These are phyloP conservation scores for Stenopsyche tienmushanensis DNA, from an alignment of 1,140 invertebrate genomes.

Conservation along the genomic window DNA sequence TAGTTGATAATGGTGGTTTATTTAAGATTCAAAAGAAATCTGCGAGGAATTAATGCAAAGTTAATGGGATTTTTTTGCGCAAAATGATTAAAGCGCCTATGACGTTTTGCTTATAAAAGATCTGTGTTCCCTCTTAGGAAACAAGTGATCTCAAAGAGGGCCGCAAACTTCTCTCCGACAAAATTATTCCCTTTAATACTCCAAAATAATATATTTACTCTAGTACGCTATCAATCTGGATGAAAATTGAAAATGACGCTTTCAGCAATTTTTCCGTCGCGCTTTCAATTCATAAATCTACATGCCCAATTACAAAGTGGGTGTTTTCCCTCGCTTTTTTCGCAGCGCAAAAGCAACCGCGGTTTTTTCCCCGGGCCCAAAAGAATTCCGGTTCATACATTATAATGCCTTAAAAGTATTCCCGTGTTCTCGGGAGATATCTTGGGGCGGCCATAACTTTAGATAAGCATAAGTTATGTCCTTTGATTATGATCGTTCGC, in stretches of 20 bases:
- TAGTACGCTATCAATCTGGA: neutral
- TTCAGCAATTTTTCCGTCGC: slow-evolving; percentile 19
- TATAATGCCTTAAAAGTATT: slow-evolving; percentile 42
- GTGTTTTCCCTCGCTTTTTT: slow-evolving; percentile 14
- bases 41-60: too few species aligned
- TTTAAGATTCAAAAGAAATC: too few species aligned
- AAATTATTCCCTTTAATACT: too few species aligned
- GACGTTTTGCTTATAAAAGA: too few species aligned
- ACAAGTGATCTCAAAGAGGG: too few species aligned
- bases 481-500: slow-evolving; percentile 42
- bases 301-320: slow-evolving; percentile 23
- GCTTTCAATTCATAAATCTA: slow-evolving; percentile 39
- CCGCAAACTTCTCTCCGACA: too few species aligned
- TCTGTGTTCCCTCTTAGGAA: too few species aligned
- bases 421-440: slow-evolving; percentile 39
- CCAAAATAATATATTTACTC: too few species aligned
- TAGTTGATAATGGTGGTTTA: too few species aligned
- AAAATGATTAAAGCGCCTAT: too few species aligned
- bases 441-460: slow-evolving; percentile 41
- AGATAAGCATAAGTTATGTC: slow-evolving; percentile 42
- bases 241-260: slow-evolving; percentile 36
- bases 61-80: too few species aligned
- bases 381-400: slow-evolving; percentile 35
- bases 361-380: neutral
- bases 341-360: neutral